A percentile compares a stretch with the other conserved stretches of the same genome.
Conservation (phyloP, 2,888 invertebrate genomes). For the Schizaphis graminum region DNA sequence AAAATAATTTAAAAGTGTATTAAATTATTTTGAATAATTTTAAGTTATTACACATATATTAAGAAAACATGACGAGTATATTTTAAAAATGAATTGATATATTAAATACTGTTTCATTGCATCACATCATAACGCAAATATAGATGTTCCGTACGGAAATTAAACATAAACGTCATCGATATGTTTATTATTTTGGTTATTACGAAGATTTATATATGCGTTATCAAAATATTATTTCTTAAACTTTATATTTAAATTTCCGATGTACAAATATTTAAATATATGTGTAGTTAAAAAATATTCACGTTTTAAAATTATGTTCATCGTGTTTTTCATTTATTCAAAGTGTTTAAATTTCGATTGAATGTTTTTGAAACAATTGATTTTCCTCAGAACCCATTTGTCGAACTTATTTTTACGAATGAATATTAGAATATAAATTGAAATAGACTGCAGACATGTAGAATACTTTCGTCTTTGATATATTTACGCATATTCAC, state of each 20-base stretch:
- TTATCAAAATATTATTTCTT: background rate
- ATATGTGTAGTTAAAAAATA: background rate
- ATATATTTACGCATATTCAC: constrained; percentile 5
- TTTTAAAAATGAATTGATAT: background rate
- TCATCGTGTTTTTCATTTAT: background rate
- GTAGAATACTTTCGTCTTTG: background rate
- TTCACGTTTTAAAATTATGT: background rate
- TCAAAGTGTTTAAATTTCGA: background rate
- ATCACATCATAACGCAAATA: background rate
- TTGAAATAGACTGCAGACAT: constrained; percentile 4
- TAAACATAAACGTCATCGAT: background rate
- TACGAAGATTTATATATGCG: background rate
- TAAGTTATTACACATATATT: background rate
- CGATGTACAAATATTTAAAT: background rate
- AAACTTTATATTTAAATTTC: background rate
- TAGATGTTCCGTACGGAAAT: background rate
- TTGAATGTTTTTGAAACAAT: constrained; percentile 10
- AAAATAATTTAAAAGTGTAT: background rate
- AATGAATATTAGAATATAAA: background rate
- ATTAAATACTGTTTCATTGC: background rate
- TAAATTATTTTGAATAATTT: background rate
- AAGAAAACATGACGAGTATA: background rate
- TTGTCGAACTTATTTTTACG: background rate
- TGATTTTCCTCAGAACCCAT: background rate
- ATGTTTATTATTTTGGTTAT: background rate